phyloP scores from a whole-genome alignment of 2,888 invertebrate genomes.

The Dryobota labecula region DNA sequence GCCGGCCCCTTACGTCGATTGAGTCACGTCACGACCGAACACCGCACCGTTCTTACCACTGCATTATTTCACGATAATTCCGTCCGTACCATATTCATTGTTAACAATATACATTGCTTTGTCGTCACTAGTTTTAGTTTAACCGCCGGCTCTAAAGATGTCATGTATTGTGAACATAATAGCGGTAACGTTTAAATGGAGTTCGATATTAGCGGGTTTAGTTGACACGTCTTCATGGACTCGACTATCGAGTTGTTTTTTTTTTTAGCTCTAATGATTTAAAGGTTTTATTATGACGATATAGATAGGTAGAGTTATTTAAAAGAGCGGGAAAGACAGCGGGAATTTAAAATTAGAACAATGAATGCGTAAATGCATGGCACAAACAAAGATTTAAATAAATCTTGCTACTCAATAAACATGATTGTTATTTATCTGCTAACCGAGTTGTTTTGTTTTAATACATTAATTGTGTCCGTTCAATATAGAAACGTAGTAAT shows the following conservation, averaged over 20 bases:
- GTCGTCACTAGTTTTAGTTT: constrained; percentile 46
- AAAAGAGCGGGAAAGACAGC: constrained; percentile 30
- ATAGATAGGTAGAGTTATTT: constrained; percentile 18
- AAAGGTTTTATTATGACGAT: constrained; percentile 39
- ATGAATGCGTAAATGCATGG: constrained; percentile 14
- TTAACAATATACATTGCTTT: constrained; percentile 71
- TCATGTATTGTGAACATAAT: constrained; percentile 52
- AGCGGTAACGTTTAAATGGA: constrained; percentile 20
- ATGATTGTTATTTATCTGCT: constrained; percentile 38
- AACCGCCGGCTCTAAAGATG: constrained; percentile 2
- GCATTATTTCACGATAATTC: constrained; percentile 74
- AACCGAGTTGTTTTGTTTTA: constrained; percentile 29
- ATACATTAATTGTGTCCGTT: constrained; percentile 37
- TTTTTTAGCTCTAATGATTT: constrained; percentile 37
- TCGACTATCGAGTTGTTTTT: constrained; percentile 55
- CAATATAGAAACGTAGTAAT: constrained; percentile 49
- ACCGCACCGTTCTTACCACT: constrained; percentile 75
- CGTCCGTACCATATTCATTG: constrained; percentile 60
- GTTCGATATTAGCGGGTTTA: constrained; percentile 31
- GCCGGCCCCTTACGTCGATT: constrained; percentile 81
- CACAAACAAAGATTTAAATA: constrained; percentile 41
- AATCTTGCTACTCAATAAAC: constrained; percentile 32
- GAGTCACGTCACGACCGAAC: constrained; percentile 83
- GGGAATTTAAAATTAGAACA: constrained; percentile 23
- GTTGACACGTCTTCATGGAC: constrained; percentile 62